Conservation (phyloP, 2,113 vertebrate species). For the Illadopsis cleaveri region DNA sequence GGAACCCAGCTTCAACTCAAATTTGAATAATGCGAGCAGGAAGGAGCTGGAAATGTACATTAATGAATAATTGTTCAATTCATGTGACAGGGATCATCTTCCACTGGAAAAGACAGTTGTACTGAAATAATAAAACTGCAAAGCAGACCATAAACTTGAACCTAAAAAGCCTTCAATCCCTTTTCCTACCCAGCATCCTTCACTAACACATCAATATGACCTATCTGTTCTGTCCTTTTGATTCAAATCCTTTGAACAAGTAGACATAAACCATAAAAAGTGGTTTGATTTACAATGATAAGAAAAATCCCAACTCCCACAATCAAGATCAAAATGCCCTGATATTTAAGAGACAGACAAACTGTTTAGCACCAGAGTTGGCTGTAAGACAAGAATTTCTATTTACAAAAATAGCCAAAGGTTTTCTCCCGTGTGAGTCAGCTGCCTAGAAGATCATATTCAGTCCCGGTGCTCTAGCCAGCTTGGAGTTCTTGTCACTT, state of each 20-base stretch:
- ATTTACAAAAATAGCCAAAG: background rate
- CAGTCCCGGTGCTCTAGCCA: background rate
- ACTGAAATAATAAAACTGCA: background rate
- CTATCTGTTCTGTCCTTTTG: background rate
- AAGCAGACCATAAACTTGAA: background rate
- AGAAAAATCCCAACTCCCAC: background rate
- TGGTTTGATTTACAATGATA: background rate
- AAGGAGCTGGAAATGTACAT: constrained; percentile 22
- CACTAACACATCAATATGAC: background rate
- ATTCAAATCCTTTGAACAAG: background rate
- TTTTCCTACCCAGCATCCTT: background rate
- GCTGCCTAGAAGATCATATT: background rate
- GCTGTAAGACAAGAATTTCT: background rate
- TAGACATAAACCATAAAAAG: background rate
- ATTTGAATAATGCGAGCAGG: constrained; percentile 49
- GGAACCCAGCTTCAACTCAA: constrained; percentile 10
- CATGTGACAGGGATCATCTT: constrained; percentile 2
- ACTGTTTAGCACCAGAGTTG: background rate
- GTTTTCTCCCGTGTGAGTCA: background rate
- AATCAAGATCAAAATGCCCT: background rate
- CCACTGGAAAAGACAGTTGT: constrained; percentile 4
- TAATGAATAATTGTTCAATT: constrained; percentile 39
- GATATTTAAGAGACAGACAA: background rate
- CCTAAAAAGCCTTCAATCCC: background rate
- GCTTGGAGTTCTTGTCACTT: background rate